A percentile compares a stretch with the other conserved stretches of the same genome.
phyloP scores from a whole-genome alignment of 2,888 invertebrate species.

The Diarsia brunnea region DNA sequence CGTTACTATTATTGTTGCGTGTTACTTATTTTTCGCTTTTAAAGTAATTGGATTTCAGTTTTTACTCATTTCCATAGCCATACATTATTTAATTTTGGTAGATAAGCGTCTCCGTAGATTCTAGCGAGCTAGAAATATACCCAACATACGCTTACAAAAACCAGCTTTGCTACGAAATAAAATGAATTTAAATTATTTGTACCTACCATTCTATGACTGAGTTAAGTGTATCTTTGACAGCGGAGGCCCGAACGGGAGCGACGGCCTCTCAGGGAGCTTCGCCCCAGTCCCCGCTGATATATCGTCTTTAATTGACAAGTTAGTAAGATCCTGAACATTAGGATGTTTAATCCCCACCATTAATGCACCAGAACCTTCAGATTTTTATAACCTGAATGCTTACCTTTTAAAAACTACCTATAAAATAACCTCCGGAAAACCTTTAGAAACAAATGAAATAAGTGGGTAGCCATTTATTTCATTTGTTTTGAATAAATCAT shows the following conservation, averaged over 20 bases:
- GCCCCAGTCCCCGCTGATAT: constrained; percentile 88
- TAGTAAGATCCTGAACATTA: constrained; percentile 70
- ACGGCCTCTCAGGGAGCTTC: constrained; percentile 83
- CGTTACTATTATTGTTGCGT: constrained; percentile 5
- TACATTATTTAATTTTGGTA: constrained; percentile 35
- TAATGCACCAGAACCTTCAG: neutral
- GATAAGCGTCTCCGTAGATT: neutral
- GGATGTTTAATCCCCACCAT: neutral
- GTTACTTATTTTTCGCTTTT: neutral
- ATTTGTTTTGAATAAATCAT: neutral
- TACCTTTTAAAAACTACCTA: neutral
- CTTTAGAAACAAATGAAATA: no score
- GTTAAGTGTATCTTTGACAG: constrained; percentile 70
- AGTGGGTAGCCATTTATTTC: neutral
- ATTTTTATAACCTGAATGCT: neutral
- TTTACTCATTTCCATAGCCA: constrained; percentile 29
- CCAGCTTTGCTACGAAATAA: constrained; percentile 50
- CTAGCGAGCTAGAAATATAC: constrained; percentile 22
- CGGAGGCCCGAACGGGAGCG: constrained; percentile 86
- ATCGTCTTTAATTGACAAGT: constrained; percentile 88
- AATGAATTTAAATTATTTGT: neutral
- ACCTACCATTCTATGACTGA: neutral
- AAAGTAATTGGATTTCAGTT: neutral
- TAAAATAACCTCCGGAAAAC: neutral
- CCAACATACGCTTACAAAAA: constrained; percentile 57